Base-by-base conservation (phyloP, 2,888 invertebrate genomes). In the Hermodice carunculata region DNA sequence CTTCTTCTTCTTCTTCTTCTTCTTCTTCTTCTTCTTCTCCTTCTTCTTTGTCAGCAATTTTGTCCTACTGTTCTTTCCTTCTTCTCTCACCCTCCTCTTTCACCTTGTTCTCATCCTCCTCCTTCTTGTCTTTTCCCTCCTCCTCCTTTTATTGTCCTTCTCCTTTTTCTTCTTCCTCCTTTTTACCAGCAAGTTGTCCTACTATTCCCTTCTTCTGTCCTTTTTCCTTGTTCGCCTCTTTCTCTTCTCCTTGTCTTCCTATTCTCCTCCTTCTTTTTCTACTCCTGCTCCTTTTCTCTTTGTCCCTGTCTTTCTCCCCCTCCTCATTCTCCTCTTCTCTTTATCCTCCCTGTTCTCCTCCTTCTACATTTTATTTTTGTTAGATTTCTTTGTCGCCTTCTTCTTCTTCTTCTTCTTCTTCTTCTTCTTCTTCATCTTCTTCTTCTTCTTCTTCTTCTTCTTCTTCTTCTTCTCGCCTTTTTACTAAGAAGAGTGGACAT, bases 401-500 rank as follows among this genome's bases (percentile, higher is more conserved):
- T 29, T 28, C 52, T 29, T 28, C 28, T 29, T 22, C 31, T 29
- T 44, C 42, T 44, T 54, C 56, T 43, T 44, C 42, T 1, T 54
- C 1, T 52, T 40, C 53, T 44, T 61, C 61, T 44, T 53, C 46
- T 43, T 42, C 43, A 42, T 42, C 24, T 46, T 53, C 53, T 49
- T 61, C 53, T 42, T 61, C 40, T 0, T 52, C 42, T 37, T 43
- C 43, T 19, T 53, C 51, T 34, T 31, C 34, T 40, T 40, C 22
- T 43, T 28, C 28, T 26, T 51, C 24, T 49, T 22, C 40, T 29
- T 43, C 32, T 58, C n/a, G 11, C 40, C n/a, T 37, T n/a, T n/a
- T n/a, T n/a, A n/a, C n/a, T n/a, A n/a, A n/a, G n/a, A n/a, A n/a
- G n/a, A n/a, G n/a, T n/a, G n/a, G n/a, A n/a, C n/a, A n/a, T n/a